Conservation (phyloP, 2,113 vertebrate genomes). For the Prolemur simus region DNA sequence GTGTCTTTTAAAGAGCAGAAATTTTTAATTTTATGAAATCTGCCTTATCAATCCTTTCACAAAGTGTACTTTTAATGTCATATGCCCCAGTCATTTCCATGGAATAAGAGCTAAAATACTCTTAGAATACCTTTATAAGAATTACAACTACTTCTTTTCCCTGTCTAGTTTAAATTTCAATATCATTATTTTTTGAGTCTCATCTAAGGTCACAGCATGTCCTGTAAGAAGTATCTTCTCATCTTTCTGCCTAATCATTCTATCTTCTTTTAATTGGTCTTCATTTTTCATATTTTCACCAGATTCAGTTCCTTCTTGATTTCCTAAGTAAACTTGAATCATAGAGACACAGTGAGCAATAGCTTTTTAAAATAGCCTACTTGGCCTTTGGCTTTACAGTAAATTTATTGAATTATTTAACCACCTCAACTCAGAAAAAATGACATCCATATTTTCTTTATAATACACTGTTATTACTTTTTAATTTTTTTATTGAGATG, state of each 20-base stretch:
- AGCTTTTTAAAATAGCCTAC: background rate
- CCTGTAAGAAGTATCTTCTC: background rate
- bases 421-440: background rate
- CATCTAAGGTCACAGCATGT: background rate
- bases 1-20: background rate
- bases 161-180: background rate
- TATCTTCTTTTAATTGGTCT: background rate
- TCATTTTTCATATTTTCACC: background rate
- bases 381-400: background rate
- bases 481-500: background rate
- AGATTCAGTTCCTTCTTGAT: background rate
- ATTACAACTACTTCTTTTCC: background rate
- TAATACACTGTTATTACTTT: background rate
- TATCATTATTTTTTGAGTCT: background rate
- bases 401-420: background rate
- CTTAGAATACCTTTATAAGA: background rate
- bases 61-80: background rate
- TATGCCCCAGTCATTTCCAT: background rate
- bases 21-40: background rate
- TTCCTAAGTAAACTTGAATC: background rate
- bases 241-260: background rate
- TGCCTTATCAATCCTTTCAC: background rate
- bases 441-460: background rate
- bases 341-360: background rate
- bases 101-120: background rate